Conservation (phyloP, 2,888 invertebrate species). For the Odontocerum albicorne region DNA sequence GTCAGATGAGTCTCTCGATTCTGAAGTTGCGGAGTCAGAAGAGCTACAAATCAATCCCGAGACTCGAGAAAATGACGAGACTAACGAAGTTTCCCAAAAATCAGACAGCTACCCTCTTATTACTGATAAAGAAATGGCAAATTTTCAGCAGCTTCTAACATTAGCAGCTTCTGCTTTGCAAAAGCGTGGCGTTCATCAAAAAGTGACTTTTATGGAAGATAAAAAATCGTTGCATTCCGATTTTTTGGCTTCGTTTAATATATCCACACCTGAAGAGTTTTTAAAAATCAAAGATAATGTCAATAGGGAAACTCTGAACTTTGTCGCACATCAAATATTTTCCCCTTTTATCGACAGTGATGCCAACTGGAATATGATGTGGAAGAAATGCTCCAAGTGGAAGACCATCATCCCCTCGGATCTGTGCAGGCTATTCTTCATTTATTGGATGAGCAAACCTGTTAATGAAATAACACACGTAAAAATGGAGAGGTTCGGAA, state of each 20-base stretch:
- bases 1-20: conserved; percentile 20
- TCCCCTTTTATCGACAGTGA: conserved; percentile 40
- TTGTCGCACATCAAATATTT: conserved; percentile 45
- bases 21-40: conserved; percentile 5
- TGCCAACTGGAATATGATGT: conserved; percentile 21
- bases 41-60: too few relatives aligned
- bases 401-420: conserved; percentile 53
- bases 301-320: conserved; percentile 43
- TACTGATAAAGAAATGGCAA: conserved; percentile 60
- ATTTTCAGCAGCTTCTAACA: conserved; percentile 65
- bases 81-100: not conserved
- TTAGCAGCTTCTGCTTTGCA: conserved; percentile 54
- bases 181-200: conserved; percentile 44
- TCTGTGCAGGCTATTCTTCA: conserved; percentile 69
- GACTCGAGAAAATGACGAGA: not conserved
- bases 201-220: conserved; percentile 62
- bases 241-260: conserved; percentile 58
- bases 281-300: conserved; percentile 44
- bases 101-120: too few relatives aligned
- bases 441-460: conserved; percentile 70
- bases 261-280: conserved; percentile 44
- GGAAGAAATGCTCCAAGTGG: conserved; percentile 13
- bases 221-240: conserved; percentile 55
- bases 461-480: conserved; percentile 53
- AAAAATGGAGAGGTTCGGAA: conserved; percentile 69